Conservation (phyloP, 2,797 vertebrate species). For the Austrolebias charrua region DNA sequence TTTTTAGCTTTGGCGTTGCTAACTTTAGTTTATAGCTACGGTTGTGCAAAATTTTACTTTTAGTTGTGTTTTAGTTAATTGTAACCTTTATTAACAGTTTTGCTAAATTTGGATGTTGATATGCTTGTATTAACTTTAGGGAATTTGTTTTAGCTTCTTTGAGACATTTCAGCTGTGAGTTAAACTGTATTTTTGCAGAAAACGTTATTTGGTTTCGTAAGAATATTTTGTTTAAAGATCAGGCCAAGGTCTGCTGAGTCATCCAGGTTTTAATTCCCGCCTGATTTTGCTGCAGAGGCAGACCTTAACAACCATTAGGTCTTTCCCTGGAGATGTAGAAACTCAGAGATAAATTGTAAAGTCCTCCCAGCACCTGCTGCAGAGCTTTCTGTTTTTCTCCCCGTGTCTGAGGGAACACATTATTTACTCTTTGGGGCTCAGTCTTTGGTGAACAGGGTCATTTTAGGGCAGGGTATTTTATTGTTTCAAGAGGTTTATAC, state of each 20-base stretch:
- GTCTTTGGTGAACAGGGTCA: conserved; percentile 8
- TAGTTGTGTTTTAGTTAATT: no score
- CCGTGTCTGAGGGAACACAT: conserved; percentile 18
- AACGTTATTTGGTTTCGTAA: conserved; percentile 18
- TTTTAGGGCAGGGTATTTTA: not conserved
- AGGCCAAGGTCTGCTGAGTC: conserved; percentile 12
- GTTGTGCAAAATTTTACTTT: no score
- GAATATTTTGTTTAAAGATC: conserved; percentile 25
- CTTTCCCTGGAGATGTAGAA: conserved; percentile 31
- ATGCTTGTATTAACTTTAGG: no score
- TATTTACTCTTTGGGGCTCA: conserved; percentile 5
- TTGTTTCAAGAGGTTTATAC: conserved; percentile 15
- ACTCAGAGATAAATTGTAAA: conserved; percentile 9
- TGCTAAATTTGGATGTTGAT: no score
- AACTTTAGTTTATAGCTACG: no score
- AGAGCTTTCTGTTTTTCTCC: conserved; percentile 30
- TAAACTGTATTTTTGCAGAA: no score
- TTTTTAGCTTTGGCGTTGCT: no score
- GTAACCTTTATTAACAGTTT: no score
- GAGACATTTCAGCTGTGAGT: no score
- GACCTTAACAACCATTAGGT: conserved; percentile 4
- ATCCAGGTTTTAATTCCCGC: conserved; percentile 16
- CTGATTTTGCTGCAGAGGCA: conserved; percentile 26
- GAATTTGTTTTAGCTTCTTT: no score
- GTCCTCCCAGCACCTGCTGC: conserved; percentile 25